Percentiles rank a stretch among this genome's conserved stretches.
phyloP scores from a whole-genome alignment of 2,888 invertebrate genomes.

The Heteromurus nitidus region DNA sequence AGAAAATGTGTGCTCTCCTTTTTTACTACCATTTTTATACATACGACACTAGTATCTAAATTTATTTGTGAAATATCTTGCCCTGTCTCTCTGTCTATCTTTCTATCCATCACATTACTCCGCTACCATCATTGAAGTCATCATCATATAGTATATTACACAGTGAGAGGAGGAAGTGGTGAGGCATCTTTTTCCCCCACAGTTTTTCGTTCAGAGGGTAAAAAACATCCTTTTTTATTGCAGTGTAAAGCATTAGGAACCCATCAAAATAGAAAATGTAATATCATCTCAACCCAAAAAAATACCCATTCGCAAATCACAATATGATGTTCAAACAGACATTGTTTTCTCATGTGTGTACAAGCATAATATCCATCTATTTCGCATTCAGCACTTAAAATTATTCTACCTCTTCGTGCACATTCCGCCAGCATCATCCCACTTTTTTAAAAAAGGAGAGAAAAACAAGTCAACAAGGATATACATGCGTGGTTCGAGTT shows the following conservation, averaged over 20 bases:
- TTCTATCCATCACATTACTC: background rate
- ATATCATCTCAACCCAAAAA: too few relatives aligned
- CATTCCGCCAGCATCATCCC: background rate
- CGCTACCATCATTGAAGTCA: background rate
- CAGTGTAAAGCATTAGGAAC: too few relatives aligned
- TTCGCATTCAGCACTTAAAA: too few relatives aligned
- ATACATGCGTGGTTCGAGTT: too few relatives aligned
- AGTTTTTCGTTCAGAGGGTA: too few relatives aligned
- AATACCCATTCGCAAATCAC: too few relatives aligned
- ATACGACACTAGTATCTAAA: background rate
- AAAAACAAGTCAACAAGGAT: background rate
- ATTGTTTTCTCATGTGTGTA: too few relatives aligned
- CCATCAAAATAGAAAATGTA: too few relatives aligned
- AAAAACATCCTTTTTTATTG: too few relatives aligned
- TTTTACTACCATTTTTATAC: background rate
- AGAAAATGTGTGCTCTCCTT: background rate
- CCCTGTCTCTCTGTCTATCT: background rate
- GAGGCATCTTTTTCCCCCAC: conserved; percentile 2
- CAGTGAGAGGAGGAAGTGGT: background rate
- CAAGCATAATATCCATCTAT: too few relatives aligned
- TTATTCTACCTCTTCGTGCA: too few relatives aligned
- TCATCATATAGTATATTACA: background rate
- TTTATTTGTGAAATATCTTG: background rate
- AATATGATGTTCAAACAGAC: too few relatives aligned
- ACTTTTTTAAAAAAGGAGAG: background rate